Evolutionary conservation across 2,888 invertebrate species (phyloP).

Genomic region (Noctua comes): DNA sequence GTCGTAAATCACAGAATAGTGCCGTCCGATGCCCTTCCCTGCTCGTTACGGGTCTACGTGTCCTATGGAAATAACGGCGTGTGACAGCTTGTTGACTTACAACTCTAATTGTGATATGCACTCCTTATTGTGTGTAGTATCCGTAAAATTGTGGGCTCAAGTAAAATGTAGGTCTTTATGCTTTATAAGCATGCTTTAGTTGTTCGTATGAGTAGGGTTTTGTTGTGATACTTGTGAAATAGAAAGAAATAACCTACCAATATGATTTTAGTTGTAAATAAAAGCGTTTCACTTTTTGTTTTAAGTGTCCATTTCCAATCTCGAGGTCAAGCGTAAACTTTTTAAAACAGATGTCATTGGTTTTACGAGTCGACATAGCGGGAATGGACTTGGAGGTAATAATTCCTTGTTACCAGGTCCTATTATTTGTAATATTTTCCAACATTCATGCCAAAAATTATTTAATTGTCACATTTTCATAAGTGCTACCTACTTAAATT

Average conservation of each 20-base stretch:
- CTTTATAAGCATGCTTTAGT: background rate
- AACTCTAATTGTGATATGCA: slow-evolving; percentile 67
- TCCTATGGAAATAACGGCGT: slow-evolving; percentile 76
- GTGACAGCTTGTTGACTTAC: slow-evolving; percentile 69
- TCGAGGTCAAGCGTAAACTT: no score
- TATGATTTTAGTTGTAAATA: no score
- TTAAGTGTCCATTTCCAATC: no score
- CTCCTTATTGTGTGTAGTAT: slow-evolving; percentile 51
- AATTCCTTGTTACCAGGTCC: background rate
- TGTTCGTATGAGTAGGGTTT: background rate
- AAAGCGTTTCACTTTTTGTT: no score
- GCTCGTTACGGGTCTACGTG: slow-evolving; percentile 74
- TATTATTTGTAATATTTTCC: background rate
- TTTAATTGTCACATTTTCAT: background rate
- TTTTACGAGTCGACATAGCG: no score
- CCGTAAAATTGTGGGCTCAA: slow-evolving; percentile 45
- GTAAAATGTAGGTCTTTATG: slow-evolving; percentile 6
- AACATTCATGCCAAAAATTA: background rate
- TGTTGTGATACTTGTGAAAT: background rate
- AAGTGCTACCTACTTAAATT: background rate
- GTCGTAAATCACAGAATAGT: slow-evolving; percentile 67
- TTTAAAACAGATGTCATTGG: no score
- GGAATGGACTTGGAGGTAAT: no score
- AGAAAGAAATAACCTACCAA: background rate
- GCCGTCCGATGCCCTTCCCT: slow-evolving; percentile 63